A percentile compares a stretch with the other conserved stretches of the same genome.
These are phyloP conservation scores for Auanema sp. DNA, from an alignment of 2,888 invertebrate species.

Conservation along the genomic window DNA sequence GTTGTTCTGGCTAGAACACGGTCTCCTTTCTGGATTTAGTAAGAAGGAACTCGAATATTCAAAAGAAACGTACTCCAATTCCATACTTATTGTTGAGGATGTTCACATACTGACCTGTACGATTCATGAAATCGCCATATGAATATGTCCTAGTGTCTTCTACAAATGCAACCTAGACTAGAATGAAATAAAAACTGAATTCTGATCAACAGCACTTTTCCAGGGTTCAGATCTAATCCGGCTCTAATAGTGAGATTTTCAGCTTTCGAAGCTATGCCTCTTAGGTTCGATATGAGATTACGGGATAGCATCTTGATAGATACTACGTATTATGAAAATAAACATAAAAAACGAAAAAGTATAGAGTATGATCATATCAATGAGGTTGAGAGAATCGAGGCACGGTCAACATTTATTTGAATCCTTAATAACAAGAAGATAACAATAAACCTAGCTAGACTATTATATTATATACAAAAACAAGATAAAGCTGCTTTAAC, in stretches of 20 bases:
- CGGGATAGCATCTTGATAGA: too few relatives aligned
- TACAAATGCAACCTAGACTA: constrained; percentile 29
- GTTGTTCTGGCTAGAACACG: constrained; percentile 56
- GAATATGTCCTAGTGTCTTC: constrained; percentile 32
- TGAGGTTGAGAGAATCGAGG: neutral
- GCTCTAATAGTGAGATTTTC: constrained; percentile 20
- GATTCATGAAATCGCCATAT: constrained; percentile 52
- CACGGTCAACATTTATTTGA: neutral
- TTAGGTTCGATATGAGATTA: neutral
- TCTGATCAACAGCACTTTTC: constrained; percentile 7
- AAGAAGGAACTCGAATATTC: neutral
- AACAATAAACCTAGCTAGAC: constrained; percentile 12
- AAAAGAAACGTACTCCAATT: constrained; percentile 37
- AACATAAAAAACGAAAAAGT: too few relatives aligned
- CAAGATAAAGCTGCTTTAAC: neutral
- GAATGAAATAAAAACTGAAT: neutral
- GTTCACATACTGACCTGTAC: constrained; percentile 51
- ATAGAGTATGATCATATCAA: too few relatives aligned
- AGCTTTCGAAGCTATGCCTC: constrained; percentile 11
- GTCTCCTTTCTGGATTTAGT: constrained; percentile 58
- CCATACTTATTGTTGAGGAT: constrained; percentile 47
- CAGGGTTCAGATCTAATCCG: constrained; percentile 15
- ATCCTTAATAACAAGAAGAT: constrained; percentile 2
- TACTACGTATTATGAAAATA: too few relatives aligned
- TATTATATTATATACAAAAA: constrained; percentile 8